phyloP scores from a whole-genome alignment of 92 coral and sea anemone genomes.

The Pocillopora meandrina region DNA sequence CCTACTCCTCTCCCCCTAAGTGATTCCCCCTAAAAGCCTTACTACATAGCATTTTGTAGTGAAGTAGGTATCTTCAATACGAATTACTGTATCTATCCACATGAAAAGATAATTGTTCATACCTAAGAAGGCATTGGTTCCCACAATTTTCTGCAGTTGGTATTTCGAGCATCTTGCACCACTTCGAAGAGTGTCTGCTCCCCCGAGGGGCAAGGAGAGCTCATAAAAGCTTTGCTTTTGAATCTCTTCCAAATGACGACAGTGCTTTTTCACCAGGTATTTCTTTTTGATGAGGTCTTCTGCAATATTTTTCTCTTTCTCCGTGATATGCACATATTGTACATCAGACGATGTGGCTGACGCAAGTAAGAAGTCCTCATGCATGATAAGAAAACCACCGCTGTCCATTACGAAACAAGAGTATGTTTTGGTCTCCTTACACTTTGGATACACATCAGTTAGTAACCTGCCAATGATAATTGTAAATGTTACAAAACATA shows the following conservation, averaged over 20 bases:
- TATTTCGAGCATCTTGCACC: slow-evolving; percentile 24
- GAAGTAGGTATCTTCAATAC: too few relatives aligned
- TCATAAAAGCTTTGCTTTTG: slow-evolving; percentile 56
- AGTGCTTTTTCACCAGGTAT: slow-evolving; percentile 35
- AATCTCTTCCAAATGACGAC: slow-evolving; percentile 42
- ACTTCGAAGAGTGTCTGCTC: neutral
- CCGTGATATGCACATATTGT: slow-evolving; percentile 56
- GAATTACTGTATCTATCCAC: neutral
- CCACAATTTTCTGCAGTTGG: slow-evolving; percentile 19
- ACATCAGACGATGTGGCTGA: slow-evolving; percentile 37
- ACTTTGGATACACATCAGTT: slow-evolving; percentile 49
- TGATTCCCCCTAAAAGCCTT: too few relatives aligned
- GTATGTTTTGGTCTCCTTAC: slow-evolving; percentile 32
- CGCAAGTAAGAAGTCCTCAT: slow-evolving; percentile 50
- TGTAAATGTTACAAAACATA: neutral
- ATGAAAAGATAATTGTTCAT: neutral
- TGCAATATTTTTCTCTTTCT: slow-evolving; percentile 46
- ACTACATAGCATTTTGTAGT: neutral
- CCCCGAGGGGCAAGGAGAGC: slow-evolving; percentile 25
- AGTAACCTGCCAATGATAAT: slow-evolving; percentile 42
- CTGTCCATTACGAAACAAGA: slow-evolving; percentile 65
- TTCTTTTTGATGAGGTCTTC: slow-evolving; percentile 53
- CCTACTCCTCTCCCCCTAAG: too few relatives aligned
- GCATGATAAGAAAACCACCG: slow-evolving; percentile 61
- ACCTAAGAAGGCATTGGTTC: slow-evolving; percentile 57